A percentile compares a stretch with the other conserved stretches of the same genome.
phyloP scores from a whole-genome alignment of 2,888 invertebrate species.

The Philereme transversata region DNA sequence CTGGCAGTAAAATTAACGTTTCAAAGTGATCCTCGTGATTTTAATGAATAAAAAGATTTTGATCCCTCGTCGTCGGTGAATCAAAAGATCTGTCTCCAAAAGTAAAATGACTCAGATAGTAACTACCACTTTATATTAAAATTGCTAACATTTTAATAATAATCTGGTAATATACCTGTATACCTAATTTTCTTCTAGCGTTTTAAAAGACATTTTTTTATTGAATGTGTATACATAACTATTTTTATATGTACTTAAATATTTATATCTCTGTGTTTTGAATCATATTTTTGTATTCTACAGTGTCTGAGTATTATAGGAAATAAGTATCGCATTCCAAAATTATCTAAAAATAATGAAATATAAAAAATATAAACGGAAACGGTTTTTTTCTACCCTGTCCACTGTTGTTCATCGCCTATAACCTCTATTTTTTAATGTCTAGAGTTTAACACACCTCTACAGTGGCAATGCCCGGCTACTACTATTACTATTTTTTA shows the following conservation, averaged over 20 bases:
- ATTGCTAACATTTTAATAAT: not conserved
- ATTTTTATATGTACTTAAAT: conserved; percentile 38
- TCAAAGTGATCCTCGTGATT: too few species aligned
- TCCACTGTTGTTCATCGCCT: too few species aligned
- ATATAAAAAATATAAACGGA: not conserved
- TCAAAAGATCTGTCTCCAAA: too few species aligned
- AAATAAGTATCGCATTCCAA: conserved; percentile 28
- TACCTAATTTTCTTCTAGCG: conserved; percentile 3
- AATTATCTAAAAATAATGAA: conserved; percentile 2
- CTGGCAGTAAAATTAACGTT: too few species aligned
- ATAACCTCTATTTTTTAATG: too few species aligned
- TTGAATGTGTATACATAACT: conserved; percentile 8
- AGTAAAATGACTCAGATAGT: too few species aligned
- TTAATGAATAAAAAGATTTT: too few species aligned
- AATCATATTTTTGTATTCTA: conserved; percentile 30
- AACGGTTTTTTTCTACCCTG: not conserved
- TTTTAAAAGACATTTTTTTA: conserved; percentile 19
- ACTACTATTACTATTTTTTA: too few species aligned
- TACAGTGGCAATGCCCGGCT: too few species aligned
- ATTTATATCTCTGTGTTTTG: conserved; percentile 36
- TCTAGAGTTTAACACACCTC: too few species aligned
- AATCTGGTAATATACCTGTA: not conserved
- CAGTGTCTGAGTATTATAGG: conserved; percentile 54
- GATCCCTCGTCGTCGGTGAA: too few species aligned
- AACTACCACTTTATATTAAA: too few species aligned